Percentiles rank a stretch among this genome's conserved stretches.
Evolutionary conservation across 2,113 vertebrate species (phyloP).

Genomic region (Heptranchias perlo): DNA sequence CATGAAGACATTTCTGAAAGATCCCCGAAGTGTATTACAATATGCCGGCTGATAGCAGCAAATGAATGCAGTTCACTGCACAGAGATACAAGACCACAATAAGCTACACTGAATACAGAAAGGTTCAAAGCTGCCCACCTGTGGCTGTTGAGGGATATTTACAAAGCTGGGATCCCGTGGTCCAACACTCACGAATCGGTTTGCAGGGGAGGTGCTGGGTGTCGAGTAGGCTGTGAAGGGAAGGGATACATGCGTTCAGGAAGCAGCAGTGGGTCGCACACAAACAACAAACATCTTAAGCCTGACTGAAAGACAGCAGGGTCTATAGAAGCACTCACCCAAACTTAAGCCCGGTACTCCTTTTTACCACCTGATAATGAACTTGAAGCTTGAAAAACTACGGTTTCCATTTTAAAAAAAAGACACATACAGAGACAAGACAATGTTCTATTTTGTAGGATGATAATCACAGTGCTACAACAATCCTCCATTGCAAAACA

Average conservation of each 20-base stretch:
- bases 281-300: slow-evolving; percentile 51
- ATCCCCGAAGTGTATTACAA: not conserved
- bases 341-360: not conserved
- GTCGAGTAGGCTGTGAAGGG: slow-evolving; percentile 91
- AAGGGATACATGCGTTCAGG: slow-evolving; percentile 73
- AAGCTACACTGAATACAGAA: slow-evolving; percentile 62
- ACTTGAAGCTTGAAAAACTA: not conserved
- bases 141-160: slow-evolving; percentile 99
- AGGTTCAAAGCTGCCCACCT: slow-evolving; percentile 79
- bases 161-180: slow-evolving; percentile 97
- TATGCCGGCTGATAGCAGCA: not conserved
- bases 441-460: not conserved
- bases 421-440: not conserved
- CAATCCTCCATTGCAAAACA: not conserved
- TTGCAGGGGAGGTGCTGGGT: slow-evolving; percentile 95
- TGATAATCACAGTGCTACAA: not conserved
- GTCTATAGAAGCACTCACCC: slow-evolving; percentile 26
- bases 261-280: slow-evolving; percentile 68
- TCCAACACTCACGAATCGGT: slow-evolving; percentile 98
- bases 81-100: slow-evolving; percentile 40
- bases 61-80: not conserved
- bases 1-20: not conserved
- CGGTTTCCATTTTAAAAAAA: not conserved
- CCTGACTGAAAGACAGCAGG: slow-evolving; percentile 22
- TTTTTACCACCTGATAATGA: not conserved